Conservation (phyloP, 2,888 invertebrate genomes). For the Stegophylla sp. region DNA sequence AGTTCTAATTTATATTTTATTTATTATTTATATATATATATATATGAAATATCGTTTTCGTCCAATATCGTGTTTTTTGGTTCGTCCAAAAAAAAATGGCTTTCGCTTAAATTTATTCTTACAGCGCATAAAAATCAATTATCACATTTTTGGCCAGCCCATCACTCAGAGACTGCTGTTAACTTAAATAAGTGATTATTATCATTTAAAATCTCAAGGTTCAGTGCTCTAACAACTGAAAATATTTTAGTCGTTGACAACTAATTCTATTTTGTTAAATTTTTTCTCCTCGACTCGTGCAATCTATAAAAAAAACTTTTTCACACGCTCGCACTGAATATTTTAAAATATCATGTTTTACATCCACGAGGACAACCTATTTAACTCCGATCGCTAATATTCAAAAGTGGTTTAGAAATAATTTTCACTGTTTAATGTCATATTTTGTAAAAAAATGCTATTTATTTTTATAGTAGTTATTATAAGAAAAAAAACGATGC, state of each 20-base stretch:
- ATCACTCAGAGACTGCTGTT: slow-evolving; percentile 12
- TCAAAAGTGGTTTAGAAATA: background rate
- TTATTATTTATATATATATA: background rate
- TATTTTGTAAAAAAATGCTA: background rate
- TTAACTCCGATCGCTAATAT: background rate
- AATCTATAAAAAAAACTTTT: background rate
- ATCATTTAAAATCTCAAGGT: slow-evolving; percentile 7
- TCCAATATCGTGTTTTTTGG: background rate
- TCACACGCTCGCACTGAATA: background rate
- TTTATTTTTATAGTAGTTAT: background rate
- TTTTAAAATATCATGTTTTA: background rate
- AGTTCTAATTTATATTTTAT: background rate
- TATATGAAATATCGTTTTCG: background rate
- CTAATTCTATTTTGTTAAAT: background rate
- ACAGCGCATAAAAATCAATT: background rate
- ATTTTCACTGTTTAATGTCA: background rate
- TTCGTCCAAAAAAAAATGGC: background rate
- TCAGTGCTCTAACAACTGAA: background rate
- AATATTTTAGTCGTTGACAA: background rate
- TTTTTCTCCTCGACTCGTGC: background rate
- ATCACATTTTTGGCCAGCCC: no score
- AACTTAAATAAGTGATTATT: slow-evolving; percentile 5
- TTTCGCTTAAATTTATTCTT: background rate
- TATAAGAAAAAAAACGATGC: background rate
- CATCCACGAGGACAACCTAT: background rate